Conservation (phyloP, 2,888 invertebrate genomes). For the Leucoptera coffeella region DNA sequence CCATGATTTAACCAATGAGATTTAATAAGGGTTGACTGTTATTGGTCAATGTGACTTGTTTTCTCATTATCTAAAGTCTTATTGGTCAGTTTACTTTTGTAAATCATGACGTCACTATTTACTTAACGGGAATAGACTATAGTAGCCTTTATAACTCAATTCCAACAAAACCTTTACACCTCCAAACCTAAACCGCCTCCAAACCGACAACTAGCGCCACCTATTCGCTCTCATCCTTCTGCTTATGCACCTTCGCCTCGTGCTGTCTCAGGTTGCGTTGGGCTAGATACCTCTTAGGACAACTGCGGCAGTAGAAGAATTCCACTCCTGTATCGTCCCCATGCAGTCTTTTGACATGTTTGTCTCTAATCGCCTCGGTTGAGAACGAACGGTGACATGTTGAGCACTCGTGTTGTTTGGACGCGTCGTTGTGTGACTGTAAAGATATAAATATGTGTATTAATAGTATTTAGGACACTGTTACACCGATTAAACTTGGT, state of each 20-base stretch:
- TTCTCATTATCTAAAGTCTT: no score
- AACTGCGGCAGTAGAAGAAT: constrained; percentile 23
- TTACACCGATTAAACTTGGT: no score
- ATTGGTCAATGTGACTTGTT: no score
- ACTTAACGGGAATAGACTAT: no score
- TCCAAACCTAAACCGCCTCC: no score
- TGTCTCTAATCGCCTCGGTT: constrained; percentile 19
- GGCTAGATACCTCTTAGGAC: constrained; percentile 23
- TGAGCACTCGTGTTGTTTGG: constrained; percentile 23
- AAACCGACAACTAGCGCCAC: no score
- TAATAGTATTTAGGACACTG: neutral
- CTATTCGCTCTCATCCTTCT: neutral
- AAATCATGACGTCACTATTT: no score
- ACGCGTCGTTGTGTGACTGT: constrained; percentile 26
- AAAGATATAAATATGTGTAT: constrained; percentile 1
- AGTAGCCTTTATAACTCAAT: no score
- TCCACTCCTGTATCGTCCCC: constrained; percentile 16
- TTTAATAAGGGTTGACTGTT: no score
- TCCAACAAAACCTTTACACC: no score
- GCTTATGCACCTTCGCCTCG: constrained; percentile 5
- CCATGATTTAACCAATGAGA: no score
- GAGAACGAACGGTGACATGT: constrained; percentile 29
- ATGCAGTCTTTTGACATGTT: constrained; percentile 22
- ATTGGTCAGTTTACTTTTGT: no score
- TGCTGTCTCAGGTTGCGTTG: constrained; percentile 27